Conservation (phyloP, 1,140 invertebrate species). For the Belonocnema kinseyi region DNA sequence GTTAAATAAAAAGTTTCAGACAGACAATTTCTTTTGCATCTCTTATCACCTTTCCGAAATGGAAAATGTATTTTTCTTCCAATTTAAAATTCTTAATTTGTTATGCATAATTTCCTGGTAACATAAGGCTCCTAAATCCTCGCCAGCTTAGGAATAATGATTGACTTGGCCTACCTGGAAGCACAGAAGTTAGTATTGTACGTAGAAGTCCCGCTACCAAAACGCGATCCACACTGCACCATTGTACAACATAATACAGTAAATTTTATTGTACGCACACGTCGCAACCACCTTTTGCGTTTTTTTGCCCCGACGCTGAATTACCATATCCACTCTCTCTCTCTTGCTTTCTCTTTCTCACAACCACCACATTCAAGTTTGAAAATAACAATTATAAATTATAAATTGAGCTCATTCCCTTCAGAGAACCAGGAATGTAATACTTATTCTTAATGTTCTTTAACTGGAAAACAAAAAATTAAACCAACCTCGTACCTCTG, state of each 20-base stretch:
- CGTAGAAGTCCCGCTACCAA: conserved; percentile 75
- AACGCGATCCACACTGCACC: conserved; percentile 75
- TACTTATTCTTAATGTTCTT: neutral
- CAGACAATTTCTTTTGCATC: too few relatives aligned
- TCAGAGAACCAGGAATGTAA: neutral
- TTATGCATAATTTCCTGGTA: conserved; percentile 37
- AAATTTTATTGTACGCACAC: conserved; percentile 58
- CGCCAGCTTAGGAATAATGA: conserved; percentile 71
- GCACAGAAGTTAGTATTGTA: conserved; percentile 77
- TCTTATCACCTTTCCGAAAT: conserved; percentile 29
- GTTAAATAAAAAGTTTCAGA: too few relatives aligned
- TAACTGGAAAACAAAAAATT: neutral
- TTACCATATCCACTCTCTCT: conserved; percentile 67
- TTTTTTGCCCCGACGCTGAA: conserved; percentile 70
- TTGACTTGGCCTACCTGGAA: conserved; percentile 77
- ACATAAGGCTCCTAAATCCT: conserved; percentile 48
- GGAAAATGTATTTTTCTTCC: conserved; percentile 37
- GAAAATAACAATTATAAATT: too few relatives aligned
- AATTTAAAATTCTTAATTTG: conserved; percentile 7
- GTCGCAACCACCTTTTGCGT: conserved; percentile 69
- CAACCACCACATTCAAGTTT: conserved; percentile 17
- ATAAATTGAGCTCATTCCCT: neutral
- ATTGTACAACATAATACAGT: conserved; percentile 69
- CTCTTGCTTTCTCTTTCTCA: conserved; percentile 48
- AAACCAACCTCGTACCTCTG: neutral